Evolutionary conservation across 2,888 invertebrate genomes (phyloP).

Genomic region (Nomada fabriciana): DNA sequence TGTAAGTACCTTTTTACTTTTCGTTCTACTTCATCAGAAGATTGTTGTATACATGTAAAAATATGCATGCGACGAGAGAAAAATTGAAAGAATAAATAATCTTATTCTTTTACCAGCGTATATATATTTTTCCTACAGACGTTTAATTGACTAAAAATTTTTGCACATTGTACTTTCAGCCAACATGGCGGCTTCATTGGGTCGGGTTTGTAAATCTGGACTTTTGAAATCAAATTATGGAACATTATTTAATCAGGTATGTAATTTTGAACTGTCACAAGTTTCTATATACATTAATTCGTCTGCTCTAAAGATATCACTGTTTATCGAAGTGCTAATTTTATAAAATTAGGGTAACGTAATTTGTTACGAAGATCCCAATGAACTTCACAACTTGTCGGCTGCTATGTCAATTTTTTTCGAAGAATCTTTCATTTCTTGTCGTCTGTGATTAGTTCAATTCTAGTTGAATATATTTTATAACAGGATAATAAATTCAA

Average conservation of each 20-base stretch:
- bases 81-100: neutral
- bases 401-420: conserved; percentile 77
- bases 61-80: conserved; percentile 5
- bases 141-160: conserved; percentile 70
- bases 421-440: conserved; percentile 34
- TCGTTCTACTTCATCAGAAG: neutral
- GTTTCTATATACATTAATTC: neutral
- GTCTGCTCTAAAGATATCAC: conserved; percentile 8
- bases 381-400: conserved; percentile 71
- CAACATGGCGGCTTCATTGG: conserved; percentile 95
- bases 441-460: neutral
- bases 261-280: conserved; percentile 70
- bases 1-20: conserved; percentile 48
- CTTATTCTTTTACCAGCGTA: conserved; percentile 3
- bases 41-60: neutral
- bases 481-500: conserved; percentile 20
- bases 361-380: conserved; percentile 23
- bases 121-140: conserved; percentile 30
- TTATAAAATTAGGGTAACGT: conserved; percentile 40
- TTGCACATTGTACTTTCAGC: conserved; percentile 82
- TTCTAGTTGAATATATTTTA: neutral
- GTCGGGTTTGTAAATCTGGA: conserved; percentile 93
- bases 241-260: conserved; percentile 90
- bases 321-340: neutral
- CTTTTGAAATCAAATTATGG: conserved; percentile 91